Conservation (phyloP, 1,140 invertebrate species). For the Sitophilus oryzae region DNA sequence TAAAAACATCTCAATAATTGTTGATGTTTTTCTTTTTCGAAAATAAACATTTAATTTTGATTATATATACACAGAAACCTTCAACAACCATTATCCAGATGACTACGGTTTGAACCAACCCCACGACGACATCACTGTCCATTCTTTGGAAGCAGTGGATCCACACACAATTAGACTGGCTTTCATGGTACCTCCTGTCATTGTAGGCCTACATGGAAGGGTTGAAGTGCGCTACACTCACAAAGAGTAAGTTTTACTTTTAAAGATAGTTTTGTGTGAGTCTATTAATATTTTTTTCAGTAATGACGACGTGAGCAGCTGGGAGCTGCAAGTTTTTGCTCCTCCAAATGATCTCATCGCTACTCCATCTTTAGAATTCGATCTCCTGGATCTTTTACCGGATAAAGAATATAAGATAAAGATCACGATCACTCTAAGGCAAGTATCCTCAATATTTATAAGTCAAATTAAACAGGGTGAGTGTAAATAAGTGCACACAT, state of each 20-base stretch:
- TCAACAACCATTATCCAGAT: constrained; percentile 17
- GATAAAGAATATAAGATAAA: constrained; percentile 76
- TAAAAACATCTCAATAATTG: no score
- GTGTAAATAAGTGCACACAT: no score
- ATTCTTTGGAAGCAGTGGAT: constrained; percentile 67
- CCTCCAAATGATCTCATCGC: constrained; percentile 77
- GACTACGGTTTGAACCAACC: constrained; percentile 29
- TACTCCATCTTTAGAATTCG: constrained; percentile 76
- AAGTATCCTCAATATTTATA: neutral
- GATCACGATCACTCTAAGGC: constrained; percentile 62
- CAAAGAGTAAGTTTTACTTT: constrained; percentile 32
- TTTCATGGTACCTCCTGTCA: constrained; percentile 71
- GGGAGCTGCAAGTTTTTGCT: constrained; percentile 78
- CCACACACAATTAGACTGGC: constrained; percentile 70
- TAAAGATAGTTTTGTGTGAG: neutral
- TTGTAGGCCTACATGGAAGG: constrained; percentile 78
- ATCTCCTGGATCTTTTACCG: constrained; percentile 67
- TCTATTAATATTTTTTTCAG: constrained; percentile 43
- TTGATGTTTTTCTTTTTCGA: no score
- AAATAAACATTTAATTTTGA: no score
- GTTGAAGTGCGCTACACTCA: constrained; percentile 77
- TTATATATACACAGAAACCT: neutral
- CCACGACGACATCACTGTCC: constrained; percentile 50
- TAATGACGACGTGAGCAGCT: constrained; percentile 62
- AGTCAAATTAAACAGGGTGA: no score